Base-by-base conservation (phyloP, 2,797 vertebrate genomes). In the Poeciliopsis presidionis region DNA sequence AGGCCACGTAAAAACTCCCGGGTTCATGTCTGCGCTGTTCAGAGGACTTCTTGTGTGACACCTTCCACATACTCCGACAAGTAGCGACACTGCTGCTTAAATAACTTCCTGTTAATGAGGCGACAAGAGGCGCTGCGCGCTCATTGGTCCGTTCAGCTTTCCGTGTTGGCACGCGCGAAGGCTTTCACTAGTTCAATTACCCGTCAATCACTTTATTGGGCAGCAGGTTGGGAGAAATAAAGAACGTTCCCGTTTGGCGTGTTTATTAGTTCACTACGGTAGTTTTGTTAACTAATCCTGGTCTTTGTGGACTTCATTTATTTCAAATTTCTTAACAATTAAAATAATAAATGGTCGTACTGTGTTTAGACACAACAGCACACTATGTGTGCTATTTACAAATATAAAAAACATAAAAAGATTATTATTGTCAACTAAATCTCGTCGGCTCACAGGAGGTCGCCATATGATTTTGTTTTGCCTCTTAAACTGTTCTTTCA, bases 31-130 rank as follows among this genome's bases (percentile, higher is more conserved):
- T 8, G 28, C 45, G 7, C 13, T 11, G 2, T 0, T 36, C 28
- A 16, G 12, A 59, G 5, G 14, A 16, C n/a, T 7, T 16, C 57
- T 6, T 2, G 57, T 3, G 2, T 1, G 2, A 14, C 2, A 7
- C 28, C 2, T 12, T 11, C 39, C 4, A 5, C 63, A 5, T 4
- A 9, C 61, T 41, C 9, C 3, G 63, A 0, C 2, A 18, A 30
- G 1, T 0, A 39, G 11, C 4, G 18, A 11, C 33, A 22, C 22
- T 25, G 39, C 65, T 69, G 36, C 20, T 92, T 86, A 82, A 87
- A 91, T 67, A 71, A 85, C 87, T 91, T 94, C 93, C 91, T 89
- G 76, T 72, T 61, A 20, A 25, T 0, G 25, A n/a, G 78, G 71
- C 71, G 1, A 0, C 3, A 41, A 41, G 1, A 25, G 1, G 0